Base-by-base conservation (phyloP, 1,140 invertebrate genomes). In the Zaprionus tsacasi region DNA sequence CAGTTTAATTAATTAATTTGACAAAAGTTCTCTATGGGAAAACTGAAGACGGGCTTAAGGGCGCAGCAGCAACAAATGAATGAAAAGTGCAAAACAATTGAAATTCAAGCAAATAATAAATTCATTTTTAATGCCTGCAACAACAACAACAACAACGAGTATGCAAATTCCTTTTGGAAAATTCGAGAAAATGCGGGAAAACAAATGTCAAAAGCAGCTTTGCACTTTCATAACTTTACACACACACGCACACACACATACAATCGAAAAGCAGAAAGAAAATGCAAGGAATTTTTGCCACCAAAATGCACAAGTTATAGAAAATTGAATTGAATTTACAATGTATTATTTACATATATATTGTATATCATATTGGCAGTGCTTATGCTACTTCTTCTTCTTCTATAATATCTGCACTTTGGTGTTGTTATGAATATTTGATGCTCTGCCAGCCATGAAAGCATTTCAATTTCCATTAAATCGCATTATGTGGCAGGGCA, bases 1-100 rank as follows among this genome's bases (percentile, higher is more conserved):
- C 88, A 89, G 86, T 89, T 88, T 88, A 89, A 88, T 88, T 88
- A 88, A 88, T 88, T 88, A 89, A 88, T 88, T 88, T 89, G 81
- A 85, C 83, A 85, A 81, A 86, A 88, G 78, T 88, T 88, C 89
- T 79, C 74, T 78, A 83, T 83, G 81, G 81, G 78, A 81, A 89
- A 38, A 17, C 21, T 6, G 27, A 7, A 52, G 58, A n/a, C 15
- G 40, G 40, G 40, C 66, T 74, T 74, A 63, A 70, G 70, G 56
- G 25, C 3, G 17, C 17, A 45, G 17, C 17, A 45, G 36, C 10
- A 11, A 33, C 21, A 56, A 59, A 55, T 36, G 38, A 61, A 70
- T 35, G n/a, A 45, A 63, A 8, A 30, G 27, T 65, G 30, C 50
- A 15, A 30, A 61, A 73, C 64, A 68, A 60, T 60, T 36, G 40